Base-by-base conservation (phyloP, 2,888 invertebrate genomes). In the Mythimna lalbum region DNA sequence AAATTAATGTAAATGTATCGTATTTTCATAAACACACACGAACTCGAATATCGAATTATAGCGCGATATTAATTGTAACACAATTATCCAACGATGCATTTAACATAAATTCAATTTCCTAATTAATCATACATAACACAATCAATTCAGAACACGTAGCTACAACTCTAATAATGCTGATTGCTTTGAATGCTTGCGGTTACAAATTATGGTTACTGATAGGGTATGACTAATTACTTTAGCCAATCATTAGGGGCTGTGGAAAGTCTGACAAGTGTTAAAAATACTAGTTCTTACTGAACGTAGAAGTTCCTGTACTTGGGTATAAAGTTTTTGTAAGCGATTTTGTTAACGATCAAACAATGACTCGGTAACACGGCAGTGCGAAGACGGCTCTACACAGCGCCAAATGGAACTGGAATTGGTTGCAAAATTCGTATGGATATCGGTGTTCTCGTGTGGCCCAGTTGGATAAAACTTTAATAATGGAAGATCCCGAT, bases 401-500 rank as follows among this genome's bases (percentile, higher is more conserved):
- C 74, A 63, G 79, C 75, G 72, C 67, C 74, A 87, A 53, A 81
- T 80, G 69, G 73, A 81, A 73, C 71, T 60, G 64, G 77, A 79
- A 88, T 86, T 81, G 78, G 81, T 81, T 85, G 69, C 72, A 76
- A 83, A 86, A 86, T 85, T 88, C 80, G 82, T 85, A 88, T 88
- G 87, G 85, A 88, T 89, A 89, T 89, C 83, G 86, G 79, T 75
- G 86, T 84, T 84, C 84, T 86, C 85, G 86, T 80, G 81, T 88
- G 87, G 88, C 88, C 87, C 86, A 89, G 88, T 90, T 89, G 89
- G 88, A 90, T 90, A 89, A 90, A 94, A 94, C 89, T 94, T 94
- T 90, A 90, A 92, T 93, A 93, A 91, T 92, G 89, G 89, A 88
- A 90, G 89, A 91, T 88, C 89, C 87, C 90, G 90, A 92, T 93